Percentiles rank a stretch among this genome's conserved stretches.
Evolutionary conservation across 2,113 vertebrate genomes (phyloP).

Genomic region (Oreochromis spilurus): DNA sequence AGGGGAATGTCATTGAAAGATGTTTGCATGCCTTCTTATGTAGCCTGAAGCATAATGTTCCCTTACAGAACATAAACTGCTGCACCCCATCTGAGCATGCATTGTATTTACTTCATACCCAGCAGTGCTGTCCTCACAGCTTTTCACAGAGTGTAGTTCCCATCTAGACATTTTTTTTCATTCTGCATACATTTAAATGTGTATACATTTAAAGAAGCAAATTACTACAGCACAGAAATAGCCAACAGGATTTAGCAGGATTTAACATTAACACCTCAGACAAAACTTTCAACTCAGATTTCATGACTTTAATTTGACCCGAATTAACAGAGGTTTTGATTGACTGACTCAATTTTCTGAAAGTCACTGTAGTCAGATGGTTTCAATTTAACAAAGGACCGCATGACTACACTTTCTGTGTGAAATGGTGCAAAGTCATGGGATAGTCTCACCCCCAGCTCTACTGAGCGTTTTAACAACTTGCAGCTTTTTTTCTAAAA

Average conservation of each 20-base stretch:
- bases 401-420: neutral
- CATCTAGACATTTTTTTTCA: neutral
- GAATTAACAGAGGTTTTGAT: neutral
- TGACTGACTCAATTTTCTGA: neutral
- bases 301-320: neutral
- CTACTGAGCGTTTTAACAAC: neutral
- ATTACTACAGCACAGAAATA: fast-evolving
- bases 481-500: neutral
- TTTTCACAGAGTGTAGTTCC: neutral
- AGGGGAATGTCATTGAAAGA: neutral
- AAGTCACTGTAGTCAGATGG: fast-evolving
- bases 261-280: neutral
- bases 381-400: neutral
- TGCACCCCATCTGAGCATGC: neutral
- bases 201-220: neutral
- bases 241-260: neutral
- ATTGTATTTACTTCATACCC: neutral
- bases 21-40: neutral
- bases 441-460: neutral
- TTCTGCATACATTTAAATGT: neutral
- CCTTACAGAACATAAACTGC: neutral
- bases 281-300: neutral
- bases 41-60: neutral
- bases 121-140: neutral
- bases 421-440: neutral